A percentile compares a stretch with the other conserved stretches of the same genome.
Conservation (phyloP, 2,888 invertebrate species). For the Monochamus alternatus region DNA sequence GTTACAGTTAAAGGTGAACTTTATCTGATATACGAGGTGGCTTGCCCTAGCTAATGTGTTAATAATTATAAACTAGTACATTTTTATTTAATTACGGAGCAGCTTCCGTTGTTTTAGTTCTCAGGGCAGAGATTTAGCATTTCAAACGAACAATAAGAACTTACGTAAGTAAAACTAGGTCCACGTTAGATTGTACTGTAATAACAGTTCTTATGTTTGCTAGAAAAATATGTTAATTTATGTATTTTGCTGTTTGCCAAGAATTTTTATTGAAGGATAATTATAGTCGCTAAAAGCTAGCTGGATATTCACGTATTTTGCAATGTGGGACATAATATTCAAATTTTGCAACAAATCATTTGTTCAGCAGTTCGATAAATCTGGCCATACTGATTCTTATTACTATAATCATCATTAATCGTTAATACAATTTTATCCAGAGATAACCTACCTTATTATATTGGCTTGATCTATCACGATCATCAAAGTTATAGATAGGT, state of each 20-base stretch:
- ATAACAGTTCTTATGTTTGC: conserved; percentile 31
- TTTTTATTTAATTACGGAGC: conserved; percentile 55
- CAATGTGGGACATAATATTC: not conserved
- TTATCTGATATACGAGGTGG: conserved; percentile 43
- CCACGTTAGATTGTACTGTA: conserved; percentile 35
- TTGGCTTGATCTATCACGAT: too few relatives aligned
- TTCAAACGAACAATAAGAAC: conserved; percentile 52
- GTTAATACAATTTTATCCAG: too few relatives aligned
- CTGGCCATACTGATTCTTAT: too few relatives aligned
- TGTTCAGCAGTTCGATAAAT: too few relatives aligned
- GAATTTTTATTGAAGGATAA: conserved; percentile 21
- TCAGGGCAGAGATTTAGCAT: conserved; percentile 54
- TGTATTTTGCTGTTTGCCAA: conserved; percentile 35
- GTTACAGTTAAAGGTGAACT: conserved; percentile 49
- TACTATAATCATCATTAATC: too few relatives aligned
- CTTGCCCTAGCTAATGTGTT: conserved; percentile 54
- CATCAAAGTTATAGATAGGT: too few relatives aligned
- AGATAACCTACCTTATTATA: too few relatives aligned
- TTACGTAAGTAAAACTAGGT: conserved; percentile 43
- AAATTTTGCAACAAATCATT: too few relatives aligned
- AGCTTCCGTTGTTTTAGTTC: conserved; percentile 57
- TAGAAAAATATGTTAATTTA: conserved; percentile 37
- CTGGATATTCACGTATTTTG: conserved; percentile 15
- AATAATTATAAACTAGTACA: conserved; percentile 57
- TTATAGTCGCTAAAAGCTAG: conserved; percentile 23